These are phyloP conservation scores for Nematolebias whitei DNA, from an alignment of 2,113 vertebrate genomes.

Conservation along the genomic window DNA sequence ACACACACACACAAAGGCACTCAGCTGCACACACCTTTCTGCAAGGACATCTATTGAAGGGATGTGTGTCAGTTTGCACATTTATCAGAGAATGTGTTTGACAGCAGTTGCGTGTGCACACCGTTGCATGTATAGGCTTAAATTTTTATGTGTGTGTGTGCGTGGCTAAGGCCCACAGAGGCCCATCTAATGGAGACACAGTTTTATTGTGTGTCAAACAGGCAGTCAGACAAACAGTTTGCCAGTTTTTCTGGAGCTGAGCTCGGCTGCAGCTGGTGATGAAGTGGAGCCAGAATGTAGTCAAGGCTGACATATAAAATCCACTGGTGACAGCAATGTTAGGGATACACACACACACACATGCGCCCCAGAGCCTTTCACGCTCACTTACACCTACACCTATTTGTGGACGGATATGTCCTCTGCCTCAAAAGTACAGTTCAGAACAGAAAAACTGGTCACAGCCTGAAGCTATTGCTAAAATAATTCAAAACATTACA, in stretches of 20 bases:
- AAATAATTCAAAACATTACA: too few species aligned
- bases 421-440: not conserved
- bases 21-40: constrained; percentile 20
- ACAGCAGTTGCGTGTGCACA: not conserved
- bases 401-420: constrained; percentile 1
- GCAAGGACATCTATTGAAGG: constrained; percentile 21
- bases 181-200: constrained; percentile 72
- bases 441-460: too few species aligned
- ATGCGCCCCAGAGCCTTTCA: constrained; percentile 1
- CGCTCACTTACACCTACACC: constrained; percentile 12
- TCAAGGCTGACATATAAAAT: constrained; percentile 80
- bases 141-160: constrained; percentile 27
- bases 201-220: constrained; percentile 73
- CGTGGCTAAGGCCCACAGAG: constrained; percentile 48
- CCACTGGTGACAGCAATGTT: constrained; percentile 71
- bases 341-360: constrained; percentile 28
- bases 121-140: not conserved
- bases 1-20: constrained; percentile 13
- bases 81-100: constrained; percentile 22
- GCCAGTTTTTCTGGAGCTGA: constrained; percentile 74
- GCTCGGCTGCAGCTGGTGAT: constrained; percentile 79
- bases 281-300: constrained; percentile 76
- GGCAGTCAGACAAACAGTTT: constrained; percentile 75
- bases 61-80: constrained; percentile 28
- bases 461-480: too few species aligned